A percentile compares a stretch with the other conserved stretches of the same genome.
Conservation (phyloP, 2,113 vertebrate genomes). For the Paradisaea rubra region DNA sequence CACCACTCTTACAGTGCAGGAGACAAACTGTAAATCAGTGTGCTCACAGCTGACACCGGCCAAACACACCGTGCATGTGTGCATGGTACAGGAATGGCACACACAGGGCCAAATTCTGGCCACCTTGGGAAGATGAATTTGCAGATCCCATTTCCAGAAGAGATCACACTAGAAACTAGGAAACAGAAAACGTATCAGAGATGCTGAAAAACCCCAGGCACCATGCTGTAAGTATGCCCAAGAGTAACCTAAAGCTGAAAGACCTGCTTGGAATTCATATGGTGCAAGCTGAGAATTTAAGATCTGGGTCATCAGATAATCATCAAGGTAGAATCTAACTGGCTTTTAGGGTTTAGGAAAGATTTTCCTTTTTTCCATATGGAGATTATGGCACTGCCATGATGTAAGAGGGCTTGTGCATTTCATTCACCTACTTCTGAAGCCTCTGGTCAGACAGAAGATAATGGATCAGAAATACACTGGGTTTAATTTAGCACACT, state of each 20-base stretch:
- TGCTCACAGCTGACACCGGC: neutral
- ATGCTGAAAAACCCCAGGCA: neutral
- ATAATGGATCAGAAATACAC: constrained; percentile 8
- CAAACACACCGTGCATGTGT: rapidly evolving
- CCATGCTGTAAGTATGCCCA: neutral
- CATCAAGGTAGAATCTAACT: constrained; percentile 51
- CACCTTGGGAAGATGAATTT: neutral
- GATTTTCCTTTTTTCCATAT: constrained; percentile 55
- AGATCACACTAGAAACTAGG: neutral
- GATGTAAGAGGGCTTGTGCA: neutral
- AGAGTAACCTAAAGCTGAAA: neutral
- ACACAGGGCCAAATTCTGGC: neutral
- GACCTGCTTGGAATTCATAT: constrained; percentile 18
- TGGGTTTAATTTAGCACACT: neutral
- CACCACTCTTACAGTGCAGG: neutral
- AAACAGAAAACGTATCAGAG: neutral
- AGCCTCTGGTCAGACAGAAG: constrained; percentile 29
- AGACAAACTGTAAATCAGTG: neutral
- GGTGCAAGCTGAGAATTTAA: neutral
- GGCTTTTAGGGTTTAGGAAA: constrained; percentile 52
- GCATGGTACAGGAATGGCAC: neutral
- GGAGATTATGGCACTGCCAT: constrained; percentile 28
- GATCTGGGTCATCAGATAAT: constrained; percentile 58
- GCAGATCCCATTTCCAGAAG: neutral
- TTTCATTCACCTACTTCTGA: constrained; percentile 41